Conservation (phyloP, 2,113 vertebrate species). For the Leucoraja erinaceus region DNA sequence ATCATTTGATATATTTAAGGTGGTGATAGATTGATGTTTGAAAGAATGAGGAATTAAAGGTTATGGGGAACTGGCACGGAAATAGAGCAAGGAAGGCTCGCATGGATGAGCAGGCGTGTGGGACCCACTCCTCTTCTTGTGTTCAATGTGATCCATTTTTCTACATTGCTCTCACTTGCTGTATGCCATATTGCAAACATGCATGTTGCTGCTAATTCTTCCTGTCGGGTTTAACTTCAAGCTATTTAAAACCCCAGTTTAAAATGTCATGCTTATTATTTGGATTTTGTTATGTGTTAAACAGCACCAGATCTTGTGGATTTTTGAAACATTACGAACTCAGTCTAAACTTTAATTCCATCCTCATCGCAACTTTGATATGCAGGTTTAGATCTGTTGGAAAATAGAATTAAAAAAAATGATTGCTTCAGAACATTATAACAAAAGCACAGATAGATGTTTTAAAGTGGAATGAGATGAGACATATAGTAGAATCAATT, state of each 20-base stretch:
- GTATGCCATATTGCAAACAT: not conserved
- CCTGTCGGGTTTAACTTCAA: not conserved
- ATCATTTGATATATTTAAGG: too few species aligned
- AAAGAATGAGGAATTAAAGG: too few species aligned
- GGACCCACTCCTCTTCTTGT: too few species aligned
- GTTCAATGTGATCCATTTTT: not conserved
- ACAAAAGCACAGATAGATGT: not conserved
- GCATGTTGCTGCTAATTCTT: not conserved
- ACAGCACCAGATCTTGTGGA: not conserved
- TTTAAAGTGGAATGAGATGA: not conserved
- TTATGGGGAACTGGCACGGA: too few species aligned
- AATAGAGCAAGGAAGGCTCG: too few species aligned
- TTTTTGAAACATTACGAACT: not conserved
- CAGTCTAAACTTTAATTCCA: not conserved
- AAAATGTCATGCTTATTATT: not conserved
- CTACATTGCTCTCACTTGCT: not conserved
- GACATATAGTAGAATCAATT: not conserved
- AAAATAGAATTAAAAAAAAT: too few species aligned
- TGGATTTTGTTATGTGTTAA: not conserved
- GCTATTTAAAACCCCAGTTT: not conserved
- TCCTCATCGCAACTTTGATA: not conserved
- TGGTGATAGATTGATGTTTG: too few species aligned
- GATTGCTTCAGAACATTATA: not conserved
- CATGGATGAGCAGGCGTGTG: too few species aligned
- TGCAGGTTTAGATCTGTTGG: not conserved